Evolutionary conservation across 2,113 vertebrate species (phyloP), one percentile per base, ranked within the genome.

Genomic region (Hemichromis elongatus): DNA sequence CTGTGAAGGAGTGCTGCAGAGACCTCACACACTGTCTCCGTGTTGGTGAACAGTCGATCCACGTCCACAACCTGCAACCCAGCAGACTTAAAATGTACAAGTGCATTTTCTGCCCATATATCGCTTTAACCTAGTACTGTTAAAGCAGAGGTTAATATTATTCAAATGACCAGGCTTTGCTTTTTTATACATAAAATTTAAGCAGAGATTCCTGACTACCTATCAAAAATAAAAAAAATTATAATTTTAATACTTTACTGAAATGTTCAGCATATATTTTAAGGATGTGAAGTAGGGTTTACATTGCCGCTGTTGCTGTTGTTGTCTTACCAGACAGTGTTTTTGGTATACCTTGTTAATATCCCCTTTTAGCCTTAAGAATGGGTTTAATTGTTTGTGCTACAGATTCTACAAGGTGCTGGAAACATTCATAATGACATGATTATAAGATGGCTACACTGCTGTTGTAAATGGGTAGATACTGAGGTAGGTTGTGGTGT

Each of bases 21-120:
- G 81, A 99, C 94, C n/a, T 97, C 97, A 89, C 96, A 96, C 93
- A 99, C 96, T 0, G 96, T 97, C 89, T 99, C 98, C 81, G 97
- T 97, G 96, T 99, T 99, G 95, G 97, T 97, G 91, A 99, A 99
- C 90, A 99, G 95, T 63, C 96, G 95, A 61, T 99, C 98, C 85
- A 98, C 96, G 47, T 99, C 98, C 88, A 99, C 96, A 84, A 97
- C 95, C 98, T 99, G 87, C 26, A 75, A 12, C 4, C 68, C 26
- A 75, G 68, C 42, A 50, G 9, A 30, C 42, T 30, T 26, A 75
- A 75, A 30, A 50, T 75, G 26, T 50, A 75, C 24, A 73, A 47
- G 66, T 19, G 68, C 24, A 28, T 73, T 73, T 73, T 73, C 68
- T 28, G 26, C 68, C 24, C 68, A 73, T 26, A 75, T 3, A 45